Base-by-base conservation (phyloP, 2,113 vertebrate genomes). In the Charadrius vociferus region DNA sequence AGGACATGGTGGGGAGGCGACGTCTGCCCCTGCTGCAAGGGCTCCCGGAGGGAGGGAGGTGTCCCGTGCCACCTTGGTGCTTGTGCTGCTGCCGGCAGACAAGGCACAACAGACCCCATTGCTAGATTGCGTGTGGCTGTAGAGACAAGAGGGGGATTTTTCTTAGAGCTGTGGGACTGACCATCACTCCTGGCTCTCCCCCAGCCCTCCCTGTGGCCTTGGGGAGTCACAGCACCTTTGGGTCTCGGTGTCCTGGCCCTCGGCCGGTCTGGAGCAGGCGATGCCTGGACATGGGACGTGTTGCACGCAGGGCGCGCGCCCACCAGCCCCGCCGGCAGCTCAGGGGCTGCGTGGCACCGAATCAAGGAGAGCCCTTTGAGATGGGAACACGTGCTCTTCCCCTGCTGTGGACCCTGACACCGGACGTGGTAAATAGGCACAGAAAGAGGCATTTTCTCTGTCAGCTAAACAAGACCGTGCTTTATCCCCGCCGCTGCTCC, bases 11-110 rank as follows among this genome's bases (percentile, higher is more conserved):
- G 29, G 45, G 41, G 20, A 23, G 14, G 77, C 10, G 10, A 36
- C 0, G 6, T 15, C 59, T 39, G 39, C 3, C 32, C 27, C 29
- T 1, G 1, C 34, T 12, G 32, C 41, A 0, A 4, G 34, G 62
- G 66, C 39, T 45, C 55, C 68, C 0, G 0, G 1, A 14, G 12
- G 0, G 1, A 14, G 11, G 17, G 41, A 13, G 7, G 29, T 7
- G 47, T 41, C 5, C 23, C 0, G 7, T 49, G 53, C 58, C 80
- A 9, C 36, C 89, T 7, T 1, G 0, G 14, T 24, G 59, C 81
- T 41, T 2, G 16, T 1, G 29, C 24, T 21, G 65, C 74, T 23
- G 65, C 72, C 81, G 72, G 88, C 70, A 49, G 66, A 3, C n/a
- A 2, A 23, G 56, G 56, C 71, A 18, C 5, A 0, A 37, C 58